These are phyloP conservation scores for Dasyurus viverrinus DNA, from an alignment of 2,113 vertebrate species.

Conservation along the genomic window DNA sequence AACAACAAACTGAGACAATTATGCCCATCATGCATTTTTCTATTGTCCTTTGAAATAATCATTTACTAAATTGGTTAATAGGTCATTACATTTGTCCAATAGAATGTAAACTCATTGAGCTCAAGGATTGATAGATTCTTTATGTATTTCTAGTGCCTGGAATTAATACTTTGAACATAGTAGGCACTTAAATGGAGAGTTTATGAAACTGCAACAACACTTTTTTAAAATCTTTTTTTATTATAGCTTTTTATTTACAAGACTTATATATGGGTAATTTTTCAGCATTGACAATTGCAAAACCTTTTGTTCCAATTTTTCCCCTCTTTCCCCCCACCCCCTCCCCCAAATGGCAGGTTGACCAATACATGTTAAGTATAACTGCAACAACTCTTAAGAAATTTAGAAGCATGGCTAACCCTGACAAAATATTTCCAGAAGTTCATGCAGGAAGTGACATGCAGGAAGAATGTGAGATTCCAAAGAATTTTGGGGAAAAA, in stretches of 20 bases:
- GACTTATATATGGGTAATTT: no score
- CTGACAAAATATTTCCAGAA: neutral
- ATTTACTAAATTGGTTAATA: neutral
- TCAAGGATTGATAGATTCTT: neutral
- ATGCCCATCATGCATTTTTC: neutral
- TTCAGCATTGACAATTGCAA: no score
- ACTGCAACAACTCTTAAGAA: neutral
- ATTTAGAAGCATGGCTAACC: neutral
- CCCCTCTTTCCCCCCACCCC: no score
- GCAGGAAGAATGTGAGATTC: neutral
- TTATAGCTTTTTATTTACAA: no score
- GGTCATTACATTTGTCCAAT: neutral
- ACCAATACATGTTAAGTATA: no score
- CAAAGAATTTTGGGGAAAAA: neutral
- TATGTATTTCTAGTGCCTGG: neutral
- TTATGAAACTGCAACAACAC: neutral
- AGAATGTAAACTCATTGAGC: neutral
- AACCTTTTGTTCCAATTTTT: no score
- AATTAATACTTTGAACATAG: neutral
- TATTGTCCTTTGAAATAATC: neutral
- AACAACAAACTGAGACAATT: neutral
- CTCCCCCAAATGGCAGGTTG: no score
- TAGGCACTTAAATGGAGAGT: neutral
- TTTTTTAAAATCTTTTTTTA: neutral
- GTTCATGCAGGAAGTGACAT: neutral